Percentiles rank a stretch among this genome's conserved stretches.
phyloP scores from a whole-genome alignment of 2,113 vertebrate species.

The Pristiophorus japonicus region DNA sequence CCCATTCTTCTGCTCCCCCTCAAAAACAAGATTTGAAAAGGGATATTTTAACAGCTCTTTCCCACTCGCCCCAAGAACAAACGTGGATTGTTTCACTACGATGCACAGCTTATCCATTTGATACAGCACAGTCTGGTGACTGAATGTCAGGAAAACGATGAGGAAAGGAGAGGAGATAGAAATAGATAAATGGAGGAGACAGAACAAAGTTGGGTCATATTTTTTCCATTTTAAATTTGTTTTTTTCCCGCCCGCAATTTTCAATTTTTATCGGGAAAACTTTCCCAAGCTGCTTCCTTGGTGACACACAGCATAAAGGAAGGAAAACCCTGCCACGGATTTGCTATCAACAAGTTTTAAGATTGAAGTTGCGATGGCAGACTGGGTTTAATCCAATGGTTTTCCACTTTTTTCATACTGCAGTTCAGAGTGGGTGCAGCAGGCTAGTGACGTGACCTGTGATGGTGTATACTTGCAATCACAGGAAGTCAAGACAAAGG shows the following conservation, averaged over 20 bases:
- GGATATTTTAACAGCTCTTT: conserved; percentile 57
- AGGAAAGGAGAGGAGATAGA: not conserved
- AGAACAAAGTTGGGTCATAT: not conserved
- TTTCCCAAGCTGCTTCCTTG: not conserved
- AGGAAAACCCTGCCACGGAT: not conserved
- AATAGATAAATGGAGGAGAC: not conserved
- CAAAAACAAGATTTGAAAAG: conserved; percentile 49
- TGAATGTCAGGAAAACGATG: not conserved
- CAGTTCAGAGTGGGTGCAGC: not conserved
- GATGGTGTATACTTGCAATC: not conserved
- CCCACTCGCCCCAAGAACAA: conserved; percentile 57
- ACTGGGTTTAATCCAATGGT: not conserved
- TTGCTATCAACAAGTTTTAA: not conserved
- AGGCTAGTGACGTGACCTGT: not conserved
- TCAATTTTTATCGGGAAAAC: not conserved
- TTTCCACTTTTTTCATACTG: not conserved
- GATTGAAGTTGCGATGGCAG: not conserved
- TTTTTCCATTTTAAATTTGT: not conserved
- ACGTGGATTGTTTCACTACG: conserved; percentile 42
- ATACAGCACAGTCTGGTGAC: conserved; percentile 28
- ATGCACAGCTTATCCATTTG: not conserved
- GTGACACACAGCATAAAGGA: not conserved
- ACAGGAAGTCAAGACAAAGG: not conserved
- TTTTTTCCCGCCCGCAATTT: too few species aligned
- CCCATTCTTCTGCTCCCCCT: conserved; percentile 48